Conservation (phyloP, 1,140 invertebrate species). For the Reticulitermes speratus region DNA sequence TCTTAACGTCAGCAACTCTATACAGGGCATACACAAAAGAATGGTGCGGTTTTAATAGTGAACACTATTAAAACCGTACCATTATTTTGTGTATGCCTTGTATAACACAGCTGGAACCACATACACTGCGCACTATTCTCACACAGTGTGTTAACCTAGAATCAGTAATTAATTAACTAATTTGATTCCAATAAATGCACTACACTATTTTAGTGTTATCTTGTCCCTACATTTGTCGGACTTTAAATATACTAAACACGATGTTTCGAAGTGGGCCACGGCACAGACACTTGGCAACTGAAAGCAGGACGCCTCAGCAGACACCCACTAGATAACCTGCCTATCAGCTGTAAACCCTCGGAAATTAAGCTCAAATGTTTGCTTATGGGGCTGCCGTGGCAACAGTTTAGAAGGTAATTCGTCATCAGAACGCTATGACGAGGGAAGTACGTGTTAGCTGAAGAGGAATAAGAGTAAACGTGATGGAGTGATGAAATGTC, state of each 20-base stretch:
- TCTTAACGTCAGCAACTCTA: too few species aligned
- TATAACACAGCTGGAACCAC: too few species aligned
- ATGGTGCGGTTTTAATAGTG: too few species aligned
- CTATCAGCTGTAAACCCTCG: background rate
- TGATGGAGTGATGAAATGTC: constrained; percentile 6
- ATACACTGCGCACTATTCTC: too few species aligned
- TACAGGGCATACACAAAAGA: too few species aligned
- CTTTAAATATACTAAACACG: background rate
- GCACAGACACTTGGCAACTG: background rate
- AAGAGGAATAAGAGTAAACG: background rate
- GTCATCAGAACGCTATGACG: constrained; percentile 1
- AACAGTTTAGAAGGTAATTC: constrained; percentile 20
- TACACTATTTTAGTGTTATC: too few species aligned
- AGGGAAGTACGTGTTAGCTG: background rate
- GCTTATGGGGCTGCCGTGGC: background rate
- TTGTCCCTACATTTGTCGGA: too few species aligned
- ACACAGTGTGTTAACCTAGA: too few species aligned
- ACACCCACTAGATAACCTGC: background rate
- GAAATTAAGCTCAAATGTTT: constrained; percentile 13
- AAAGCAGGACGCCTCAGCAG: background rate
- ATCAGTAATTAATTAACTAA: too few species aligned
- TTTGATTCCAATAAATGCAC: too few species aligned
- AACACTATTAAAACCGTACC: too few species aligned
- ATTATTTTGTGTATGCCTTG: too few species aligned
- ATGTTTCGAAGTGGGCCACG: background rate